Base-by-base conservation (phyloP, 2,797 vertebrate genomes). In the Clamator glandarius region DNA sequence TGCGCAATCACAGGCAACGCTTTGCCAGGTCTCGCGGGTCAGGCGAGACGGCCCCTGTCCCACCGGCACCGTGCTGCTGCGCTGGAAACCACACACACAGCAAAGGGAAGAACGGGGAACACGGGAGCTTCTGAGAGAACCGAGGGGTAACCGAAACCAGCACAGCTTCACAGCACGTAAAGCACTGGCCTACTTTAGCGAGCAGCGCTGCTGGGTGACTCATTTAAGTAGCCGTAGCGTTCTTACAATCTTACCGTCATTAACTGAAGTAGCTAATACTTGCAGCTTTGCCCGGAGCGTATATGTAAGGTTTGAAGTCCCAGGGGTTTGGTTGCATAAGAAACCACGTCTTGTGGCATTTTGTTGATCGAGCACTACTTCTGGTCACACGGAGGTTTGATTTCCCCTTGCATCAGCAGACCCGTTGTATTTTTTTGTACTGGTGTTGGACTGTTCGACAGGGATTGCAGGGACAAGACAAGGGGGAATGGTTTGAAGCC, bases 201-300 rank as follows among this genome's bases (percentile, higher is more conserved):
- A 77, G 67, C 3, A 33, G 18, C 54, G 1, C 73, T 35, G 78
- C 50, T 8, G 84, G 62, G 31, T 92, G 95, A 87, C 75, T 95
- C 93, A 93, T 86, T 88, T 8, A 26, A 51, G 90, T 64, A 94
- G 84, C 76, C 24, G 1, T 35, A 24, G 79, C 0, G 13, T 79
- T 72, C 42, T 5, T 8, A 13, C 25, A 23, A 23, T 58, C 29
- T 33, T 15, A 29, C 17, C 41, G 18, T 72, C 63, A 3, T 59
- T 81, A 78, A 78, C 85, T 26, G 78, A 94, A 95, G 79, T 11
- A 64, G 84, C 94, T 93, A 93, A 96, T 64, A 73, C 79, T 54
- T 19, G 72, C 93, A 87, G 91, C 91, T 69, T 24, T 25, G 79
- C 76, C 82, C 93, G 39, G 9, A 61, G 69, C 26, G 1, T 36